A percentile compares a stretch with the other conserved stretches of the same genome.
phyloP scores from a whole-genome alignment of 2,888 invertebrate species.

The Oxycera nigricornis region DNA sequence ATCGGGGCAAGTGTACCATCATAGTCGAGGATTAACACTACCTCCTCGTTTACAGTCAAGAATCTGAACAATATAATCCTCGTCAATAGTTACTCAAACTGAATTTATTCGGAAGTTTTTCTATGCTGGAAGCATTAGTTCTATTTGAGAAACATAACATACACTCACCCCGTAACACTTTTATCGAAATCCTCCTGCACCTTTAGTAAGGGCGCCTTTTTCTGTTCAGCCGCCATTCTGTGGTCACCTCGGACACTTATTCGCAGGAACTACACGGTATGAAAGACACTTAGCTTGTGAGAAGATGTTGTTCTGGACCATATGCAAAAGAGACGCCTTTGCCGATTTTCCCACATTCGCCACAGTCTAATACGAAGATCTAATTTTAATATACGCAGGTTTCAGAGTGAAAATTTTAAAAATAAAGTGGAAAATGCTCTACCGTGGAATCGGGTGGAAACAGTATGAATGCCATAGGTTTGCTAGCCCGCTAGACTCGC shows the following conservation, averaged over 20 bases:
- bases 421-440: conserved; percentile 28
- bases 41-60: conserved; percentile 70
- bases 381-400: conserved; percentile 35
- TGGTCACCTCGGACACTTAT: neutral
- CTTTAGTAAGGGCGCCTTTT: conserved; percentile 60
- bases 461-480: neutral
- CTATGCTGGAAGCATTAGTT: no score
- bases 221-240: conserved; percentile 59
- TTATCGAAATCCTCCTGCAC: conserved; percentile 60
- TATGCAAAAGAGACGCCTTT: neutral
- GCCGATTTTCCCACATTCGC: neutral
- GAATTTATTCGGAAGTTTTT: no score
- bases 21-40: conserved; percentile 75
- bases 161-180: conserved; percentile 60
- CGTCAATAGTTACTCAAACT: no score
- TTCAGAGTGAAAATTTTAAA: conserved; percentile 34
- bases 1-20: conserved; percentile 80
- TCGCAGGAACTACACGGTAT: conserved; percentile 37
- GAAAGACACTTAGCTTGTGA: conserved; percentile 45
- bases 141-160: no score
- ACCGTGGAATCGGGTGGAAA: conserved; percentile 23
- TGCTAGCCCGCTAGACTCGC: neutral
- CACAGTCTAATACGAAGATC: conserved; percentile 5
- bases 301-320: conserved; percentile 42
- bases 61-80: conserved; percentile 55